Conservation (phyloP, 2,888 invertebrate genomes). For the Scotopteryx bipunctaria region DNA sequence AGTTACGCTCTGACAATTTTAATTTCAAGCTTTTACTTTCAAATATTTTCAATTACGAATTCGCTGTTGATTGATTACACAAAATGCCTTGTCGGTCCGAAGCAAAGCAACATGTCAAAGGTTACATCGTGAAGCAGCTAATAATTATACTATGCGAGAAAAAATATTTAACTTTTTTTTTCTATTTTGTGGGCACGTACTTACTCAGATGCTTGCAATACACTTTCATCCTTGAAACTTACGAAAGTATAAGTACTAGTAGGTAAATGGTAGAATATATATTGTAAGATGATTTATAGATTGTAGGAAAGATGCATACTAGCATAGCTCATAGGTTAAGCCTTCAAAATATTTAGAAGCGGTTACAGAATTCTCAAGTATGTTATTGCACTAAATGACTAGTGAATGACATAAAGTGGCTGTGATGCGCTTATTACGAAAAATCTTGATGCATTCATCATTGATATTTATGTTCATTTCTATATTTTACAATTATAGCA, state of each 20-base stretch:
- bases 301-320: too few species aligned
- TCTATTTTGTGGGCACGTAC: conserved; percentile 13
- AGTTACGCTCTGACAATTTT: neutral
- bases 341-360: conserved; percentile 1
- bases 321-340: conserved; percentile 2
- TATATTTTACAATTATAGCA: neutral
- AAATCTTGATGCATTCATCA: conserved; percentile 8
- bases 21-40: conserved; percentile 32
- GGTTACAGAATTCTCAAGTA: conserved; percentile 9
- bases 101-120: conserved; percentile 54
- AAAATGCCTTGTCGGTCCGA: conserved; percentile 38
- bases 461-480: neutral
- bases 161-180: conserved; percentile 25
- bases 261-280: conserved; percentile 11
- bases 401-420: neutral
- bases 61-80: conserved; percentile 40
- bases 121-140: conserved; percentile 60
- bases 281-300: too few species aligned
- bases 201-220: conserved; percentile 30
- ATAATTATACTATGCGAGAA: conserved; percentile 51
- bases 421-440: conserved; percentile 4
- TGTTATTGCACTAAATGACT: neutral
- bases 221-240: conserved; percentile 50
- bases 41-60: conserved; percentile 26
- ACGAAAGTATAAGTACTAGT: conserved; percentile 40